Conservation (phyloP, 2,888 invertebrate genomes). For the Drosophila borealis region DNA sequence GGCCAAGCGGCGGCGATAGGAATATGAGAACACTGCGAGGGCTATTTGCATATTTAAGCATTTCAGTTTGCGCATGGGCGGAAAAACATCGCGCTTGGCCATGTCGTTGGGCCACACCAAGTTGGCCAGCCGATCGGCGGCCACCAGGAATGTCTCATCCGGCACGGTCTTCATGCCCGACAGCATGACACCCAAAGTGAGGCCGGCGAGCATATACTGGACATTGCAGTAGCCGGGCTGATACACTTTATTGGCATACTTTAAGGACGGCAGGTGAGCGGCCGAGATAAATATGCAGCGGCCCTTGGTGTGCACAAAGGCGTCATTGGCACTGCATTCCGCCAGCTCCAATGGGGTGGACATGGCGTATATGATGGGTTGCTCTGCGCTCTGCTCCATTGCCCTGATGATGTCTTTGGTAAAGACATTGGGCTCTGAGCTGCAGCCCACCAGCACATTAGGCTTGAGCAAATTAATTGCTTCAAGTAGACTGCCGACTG, state of each 20-base stretch:
- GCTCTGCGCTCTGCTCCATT: slow-evolving; percentile 53
- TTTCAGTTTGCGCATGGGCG: slow-evolving; percentile 51
- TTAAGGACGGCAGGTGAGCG: slow-evolving; percentile 34
- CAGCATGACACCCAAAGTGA: slow-evolving; percentile 54
- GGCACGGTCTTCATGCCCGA: slow-evolving; percentile 59
- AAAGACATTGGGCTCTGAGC: slow-evolving; percentile 25
- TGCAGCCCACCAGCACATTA: slow-evolving; percentile 66
- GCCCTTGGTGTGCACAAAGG: slow-evolving; percentile 65
- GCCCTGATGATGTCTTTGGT: slow-evolving; percentile 56
- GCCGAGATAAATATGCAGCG: slow-evolving; percentile 57
- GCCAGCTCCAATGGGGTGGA: slow-evolving; percentile 29
- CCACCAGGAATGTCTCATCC: slow-evolving; percentile 61
- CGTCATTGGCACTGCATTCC: slow-evolving; percentile 61
- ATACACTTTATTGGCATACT: slow-evolving; percentile 67
- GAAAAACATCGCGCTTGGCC: slow-evolving; percentile 54
- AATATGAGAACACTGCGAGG: slow-evolving; percentile 51
- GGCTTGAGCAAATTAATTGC: slow-evolving; percentile 48
- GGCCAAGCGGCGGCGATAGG: slow-evolving; percentile 55
- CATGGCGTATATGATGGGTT: slow-evolving; percentile 58
- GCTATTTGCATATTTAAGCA: slow-evolving; percentile 56
- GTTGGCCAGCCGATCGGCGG: slow-evolving; percentile 53
- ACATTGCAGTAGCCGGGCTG: slow-evolving; percentile 51
- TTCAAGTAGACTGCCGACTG: slow-evolving; percentile 29
- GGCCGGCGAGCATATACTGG: slow-evolving; percentile 43
- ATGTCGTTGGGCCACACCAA: slow-evolving; percentile 68